These are phyloP conservation scores for Heliconius hortense DNA, from an alignment of 2,888 invertebrate species.

Conservation along the genomic window DNA sequence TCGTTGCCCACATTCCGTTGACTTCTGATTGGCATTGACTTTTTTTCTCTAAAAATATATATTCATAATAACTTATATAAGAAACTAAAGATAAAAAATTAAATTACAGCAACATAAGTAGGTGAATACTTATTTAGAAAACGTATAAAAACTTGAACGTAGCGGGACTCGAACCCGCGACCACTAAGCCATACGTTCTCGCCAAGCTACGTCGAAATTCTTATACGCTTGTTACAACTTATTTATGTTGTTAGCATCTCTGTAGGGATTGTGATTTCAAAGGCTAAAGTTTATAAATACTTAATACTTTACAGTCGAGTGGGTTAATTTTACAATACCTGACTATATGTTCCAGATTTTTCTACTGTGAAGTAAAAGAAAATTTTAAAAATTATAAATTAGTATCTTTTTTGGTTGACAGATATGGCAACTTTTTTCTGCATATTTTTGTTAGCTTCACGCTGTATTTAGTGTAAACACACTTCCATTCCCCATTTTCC, in stretches of 20 bases:
- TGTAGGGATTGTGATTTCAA: constrained; percentile 7
- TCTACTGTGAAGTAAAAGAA: background rate
- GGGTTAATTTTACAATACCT: constrained; percentile 10
- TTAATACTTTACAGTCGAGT: constrained; percentile 5
- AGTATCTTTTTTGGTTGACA: background rate
- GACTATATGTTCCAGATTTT: background rate
- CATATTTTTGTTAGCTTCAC: background rate
- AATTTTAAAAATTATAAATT: background rate
- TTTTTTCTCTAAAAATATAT: too few relatives aligned
- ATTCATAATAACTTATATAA: background rate
- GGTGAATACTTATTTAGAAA: too few relatives aligned
- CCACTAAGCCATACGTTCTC: too few relatives aligned
- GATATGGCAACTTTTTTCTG: background rate
- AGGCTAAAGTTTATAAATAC: constrained; percentile 18
- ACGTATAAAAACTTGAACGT: too few relatives aligned
- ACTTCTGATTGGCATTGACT: too few relatives aligned
- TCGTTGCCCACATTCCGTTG: too few relatives aligned
- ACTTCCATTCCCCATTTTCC: too few relatives aligned
- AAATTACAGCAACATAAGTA: constrained; percentile 24
- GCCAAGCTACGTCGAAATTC: too few relatives aligned
- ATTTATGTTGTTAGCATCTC: too few relatives aligned
- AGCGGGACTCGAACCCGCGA: too few relatives aligned
- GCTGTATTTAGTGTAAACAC: too few relatives aligned
- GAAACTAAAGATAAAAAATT: background rate
- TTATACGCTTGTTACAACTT: too few relatives aligned